Evolutionary conservation across 2,888 invertebrate genomes (phyloP).

Genomic region (Atherix ibis): DNA sequence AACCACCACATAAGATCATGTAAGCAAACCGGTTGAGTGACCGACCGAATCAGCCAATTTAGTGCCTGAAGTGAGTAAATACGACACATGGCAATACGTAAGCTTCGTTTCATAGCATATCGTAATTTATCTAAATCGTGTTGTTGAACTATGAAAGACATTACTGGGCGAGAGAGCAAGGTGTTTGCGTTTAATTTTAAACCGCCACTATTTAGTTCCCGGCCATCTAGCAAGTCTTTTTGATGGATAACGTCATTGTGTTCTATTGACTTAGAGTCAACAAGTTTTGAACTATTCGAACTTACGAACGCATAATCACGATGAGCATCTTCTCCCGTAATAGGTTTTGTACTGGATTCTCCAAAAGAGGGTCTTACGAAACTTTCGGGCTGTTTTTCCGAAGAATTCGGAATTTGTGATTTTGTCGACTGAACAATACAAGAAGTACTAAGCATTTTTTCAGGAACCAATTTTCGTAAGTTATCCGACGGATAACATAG

Average conservation of each 20-base stretch:
- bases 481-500: slow-evolving; percentile 82
- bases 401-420: slow-evolving; percentile 17
- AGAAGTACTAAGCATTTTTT: slow-evolving; percentile 35
- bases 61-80: slow-evolving; percentile 86
- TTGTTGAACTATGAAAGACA: slow-evolving; percentile 71
- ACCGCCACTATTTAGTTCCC: slow-evolving; percentile 14
- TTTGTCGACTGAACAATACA: slow-evolving; percentile 25
- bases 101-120: slow-evolving; percentile 74
- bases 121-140: slow-evolving; percentile 73
- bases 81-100: slow-evolving; percentile 62
- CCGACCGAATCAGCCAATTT: slow-evolving; percentile 86
- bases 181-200: slow-evolving; percentile 19
- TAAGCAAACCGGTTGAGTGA: slow-evolving; percentile 78
- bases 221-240: slow-evolving; percentile 10
- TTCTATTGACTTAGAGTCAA: slow-evolving; percentile 8
- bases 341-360: slow-evolving; percentile 4
- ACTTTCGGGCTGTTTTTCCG: neutral
- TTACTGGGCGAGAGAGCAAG: slow-evolving; percentile 49
- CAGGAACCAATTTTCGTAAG: slow-evolving; percentile 61
- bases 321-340: slow-evolving; percentile 9
- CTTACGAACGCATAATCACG: slow-evolving; percentile 10
- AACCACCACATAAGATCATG: slow-evolving; percentile 98
- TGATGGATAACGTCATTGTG: slow-evolving; percentile 7
- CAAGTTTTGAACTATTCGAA: slow-evolving; percentile 9
- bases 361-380: slow-evolving; percentile 1